Base-by-base conservation (phyloP, 2,797 vertebrate species). In the Oreochromis mossambicus region DNA sequence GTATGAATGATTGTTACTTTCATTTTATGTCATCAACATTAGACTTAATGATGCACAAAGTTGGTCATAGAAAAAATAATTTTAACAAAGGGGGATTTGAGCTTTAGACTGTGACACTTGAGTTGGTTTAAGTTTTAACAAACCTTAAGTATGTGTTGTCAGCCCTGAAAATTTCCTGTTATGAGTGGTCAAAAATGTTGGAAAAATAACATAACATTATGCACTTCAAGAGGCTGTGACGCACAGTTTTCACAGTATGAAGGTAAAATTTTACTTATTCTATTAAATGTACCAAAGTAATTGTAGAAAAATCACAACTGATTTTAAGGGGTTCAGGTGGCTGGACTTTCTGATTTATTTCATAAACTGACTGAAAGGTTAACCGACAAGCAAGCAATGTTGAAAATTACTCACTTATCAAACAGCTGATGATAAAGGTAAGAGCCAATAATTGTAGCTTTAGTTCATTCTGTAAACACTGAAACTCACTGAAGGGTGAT, bases 181-280 rank as follows among this genome's bases (percentile, higher is more conserved):
- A 24, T 15, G 0, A 41, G 63, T 41, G 7, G n/a, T 68, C 12
- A 41, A 68, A 43, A 68, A 68, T 24, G 7, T 41, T 68, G 63
- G 12, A 24, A 68, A 68, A 68, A 41, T 14, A 24, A 43, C 36
- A 2, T 41, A 68, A 24, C n/a, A 9, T 15, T 68, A 68, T 2
- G 1, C n/a, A 70, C 5, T 70, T 70, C 8, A 24, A 46, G 14
- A 26, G 5, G 38, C 38, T 43, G 38, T 0, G 5, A 70, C 0
- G 13, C 21, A 43, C 66, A 24, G 3, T 17, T 70, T 70, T 43
- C 8, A 43, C 8, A 70, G 13, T 3, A 26, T 70, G 38, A 70
- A 1, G 8, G 21, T 46, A 26, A 26, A 70, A 46, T 43, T 7
- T 46, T 46, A 26, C 5, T 46, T 15, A 2, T 41, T 43, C 26